phyloP scores from a whole-genome alignment of 64 coral and sea anemone genomes.

The Platygyra sinensis region DNA sequence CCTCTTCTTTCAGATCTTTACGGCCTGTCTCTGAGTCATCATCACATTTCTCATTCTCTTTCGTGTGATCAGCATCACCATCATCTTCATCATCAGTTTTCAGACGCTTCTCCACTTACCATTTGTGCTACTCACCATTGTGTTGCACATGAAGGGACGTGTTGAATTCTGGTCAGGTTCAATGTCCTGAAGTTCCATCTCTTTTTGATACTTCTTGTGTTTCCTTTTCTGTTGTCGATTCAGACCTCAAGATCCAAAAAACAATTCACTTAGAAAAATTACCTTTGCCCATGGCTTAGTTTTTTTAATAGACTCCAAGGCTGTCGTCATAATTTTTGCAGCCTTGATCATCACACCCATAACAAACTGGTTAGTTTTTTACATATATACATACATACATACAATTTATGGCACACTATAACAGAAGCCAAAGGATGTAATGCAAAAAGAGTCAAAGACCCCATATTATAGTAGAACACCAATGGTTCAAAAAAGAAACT shows the following conservation, averaged over 20 bases:
- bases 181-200: slow-evolving; percentile 13
- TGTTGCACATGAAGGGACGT: slow-evolving; percentile 72
- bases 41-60: neutral
- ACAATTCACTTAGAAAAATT: neutral
- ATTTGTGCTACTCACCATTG: slow-evolving; percentile 80
- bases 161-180: slow-evolving; percentile 21
- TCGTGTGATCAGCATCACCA: slow-evolving; percentile 21
- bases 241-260: slow-evolving; percentile 10
- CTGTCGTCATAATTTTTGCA: too few relatives aligned
- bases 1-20: slow-evolving; percentile 46
- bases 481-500: too few relatives aligned
- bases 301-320: too few relatives aligned
- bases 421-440: too few relatives aligned
- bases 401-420: too few relatives aligned
- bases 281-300: too few relatives aligned
- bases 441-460: too few relatives aligned
- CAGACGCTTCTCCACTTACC: slow-evolving; percentile 96
- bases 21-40: neutral
- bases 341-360: too few relatives aligned
- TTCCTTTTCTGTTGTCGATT: neutral
- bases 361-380: too few relatives aligned
- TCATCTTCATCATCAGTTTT: slow-evolving; percentile 98
- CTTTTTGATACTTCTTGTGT: neutral
- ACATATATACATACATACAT: too few relatives aligned
- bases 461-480: too few relatives aligned